Evolutionary conservation across 92 coral and sea anemone species (phyloP), one percentile per base, ranked within the genome.

Genomic region (Phymanthus crucifer): DNA sequence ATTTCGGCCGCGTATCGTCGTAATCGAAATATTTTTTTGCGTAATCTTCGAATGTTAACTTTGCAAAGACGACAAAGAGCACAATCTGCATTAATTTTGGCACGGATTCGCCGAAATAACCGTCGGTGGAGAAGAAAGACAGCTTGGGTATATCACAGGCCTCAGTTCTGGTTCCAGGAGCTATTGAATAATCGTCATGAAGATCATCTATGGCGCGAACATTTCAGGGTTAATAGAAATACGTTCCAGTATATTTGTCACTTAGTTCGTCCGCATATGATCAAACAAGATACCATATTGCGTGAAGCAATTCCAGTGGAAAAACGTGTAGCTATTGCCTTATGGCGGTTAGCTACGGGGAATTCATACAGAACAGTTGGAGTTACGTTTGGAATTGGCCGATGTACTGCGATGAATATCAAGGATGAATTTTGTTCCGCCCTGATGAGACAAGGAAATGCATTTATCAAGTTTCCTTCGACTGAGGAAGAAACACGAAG

Each of bases 401-500:
- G 69, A 45, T 75, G 80, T 21, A 75, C 80, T 11, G 80, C 70
- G 1, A 75, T 75, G 80, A 75, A 75, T 48, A 32, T 75, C 4
- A 75, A 48, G 40, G 80, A 75, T 32, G 80, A 75, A 24, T 75
- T 75, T 38, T 75, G 80, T 33, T 35, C 80, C 12, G 67, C 80
- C 12, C 46, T 75, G 35, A 75, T 75, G 34, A 66, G 73, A 24
- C 11, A 70, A 32, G 74, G 67, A 14, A 83, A 83, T 19, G 76
- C 75, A 27, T 83, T 83, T 57, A 83, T 83, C 13, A 74, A 75
- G 35, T 83, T 83, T 26, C 85, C 83, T n/a, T 68, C 46, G 40
- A 70, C 72, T 45, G 76, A 69, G 35, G 83, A 31, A 3, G 77
- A 69, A 77, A 77, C 83, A 14, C 21, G 64, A 36, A 14, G 69